Percentiles rank a stretch among this genome's conserved stretches.
phyloP scores from a whole-genome alignment of 2,797 vertebrate species.

The Ambastaia sidthimunki region DNA sequence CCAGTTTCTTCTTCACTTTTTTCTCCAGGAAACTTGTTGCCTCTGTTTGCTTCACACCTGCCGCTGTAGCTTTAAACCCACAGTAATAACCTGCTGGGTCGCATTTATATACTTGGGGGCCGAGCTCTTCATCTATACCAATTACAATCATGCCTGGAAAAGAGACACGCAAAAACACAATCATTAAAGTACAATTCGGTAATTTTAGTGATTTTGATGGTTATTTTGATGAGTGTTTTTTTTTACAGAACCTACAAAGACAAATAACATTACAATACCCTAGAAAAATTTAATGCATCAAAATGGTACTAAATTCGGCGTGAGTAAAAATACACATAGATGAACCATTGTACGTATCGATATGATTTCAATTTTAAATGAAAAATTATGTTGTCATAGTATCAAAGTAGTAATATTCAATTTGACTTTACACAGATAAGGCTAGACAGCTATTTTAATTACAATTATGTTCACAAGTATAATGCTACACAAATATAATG shows the following conservation, averaged over 20 bases:
- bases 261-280: too few relatives aligned
- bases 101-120: constrained; percentile 96
- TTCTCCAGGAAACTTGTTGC: constrained; percentile 99
- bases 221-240: too few relatives aligned
- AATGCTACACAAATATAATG: background rate
- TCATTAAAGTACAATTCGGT: background rate
- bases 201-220: background rate
- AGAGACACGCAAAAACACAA: background rate
- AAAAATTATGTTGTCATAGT: too few relatives aligned
- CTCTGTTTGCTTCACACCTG: constrained; percentile 96
- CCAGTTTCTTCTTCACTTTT: constrained; percentile 99
- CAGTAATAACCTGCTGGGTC: constrained; percentile 98
- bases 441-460: too few relatives aligned
- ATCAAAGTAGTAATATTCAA: too few relatives aligned
- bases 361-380: too few relatives aligned
- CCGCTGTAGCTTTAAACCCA: constrained; percentile 96
- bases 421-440: too few relatives aligned
- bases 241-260: too few relatives aligned
- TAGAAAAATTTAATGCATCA: too few relatives aligned
- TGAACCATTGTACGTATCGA: too few relatives aligned
- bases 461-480: background rate
- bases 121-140: constrained; percentile 90
- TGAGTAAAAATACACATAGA: too few relatives aligned
- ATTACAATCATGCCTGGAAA: constrained; percentile 95
- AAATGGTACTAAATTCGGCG: too few relatives aligned